Conservation (phyloP, 2,888 invertebrate genomes). For the Cartodere bifasciata region DNA sequence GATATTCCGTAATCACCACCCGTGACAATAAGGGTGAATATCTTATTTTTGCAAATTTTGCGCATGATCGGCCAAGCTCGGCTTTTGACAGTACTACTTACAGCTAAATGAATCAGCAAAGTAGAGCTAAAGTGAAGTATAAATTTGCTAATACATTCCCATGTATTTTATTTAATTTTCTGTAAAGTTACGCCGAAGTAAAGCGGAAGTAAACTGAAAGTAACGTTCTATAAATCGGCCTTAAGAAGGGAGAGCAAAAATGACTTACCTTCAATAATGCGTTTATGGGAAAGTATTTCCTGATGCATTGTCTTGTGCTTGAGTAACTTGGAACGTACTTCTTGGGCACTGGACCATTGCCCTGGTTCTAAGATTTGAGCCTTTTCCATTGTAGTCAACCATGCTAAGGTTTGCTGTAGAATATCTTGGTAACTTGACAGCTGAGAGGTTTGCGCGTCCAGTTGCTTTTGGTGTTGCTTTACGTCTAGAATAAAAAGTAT, state of each 20-base stretch:
- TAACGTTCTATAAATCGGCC: too few relatives aligned
- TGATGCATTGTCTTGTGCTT: slow-evolving; percentile 80
- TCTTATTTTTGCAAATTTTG: too few relatives aligned
- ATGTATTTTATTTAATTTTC: too few relatives aligned
- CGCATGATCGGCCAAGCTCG: too few relatives aligned
- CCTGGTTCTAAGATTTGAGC: slow-evolving; percentile 57
- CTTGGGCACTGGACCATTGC: slow-evolving; percentile 67
- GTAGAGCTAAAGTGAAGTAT: too few relatives aligned
- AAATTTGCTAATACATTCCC: too few relatives aligned
- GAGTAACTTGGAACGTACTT: slow-evolving; percentile 69
- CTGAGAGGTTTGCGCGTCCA: slow-evolving; percentile 71
- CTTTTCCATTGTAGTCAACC: slow-evolving; percentile 79
- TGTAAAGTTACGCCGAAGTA: too few relatives aligned
- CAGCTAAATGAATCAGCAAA: too few relatives aligned
- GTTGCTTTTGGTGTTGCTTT: slow-evolving; percentile 70
- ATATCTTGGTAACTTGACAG: slow-evolving; percentile 79
- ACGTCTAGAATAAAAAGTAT: slow-evolving; percentile 34
- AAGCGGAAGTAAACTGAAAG: too few relatives aligned
- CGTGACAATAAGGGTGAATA: too few relatives aligned
- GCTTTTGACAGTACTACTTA: too few relatives aligned
- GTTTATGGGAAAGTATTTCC: slow-evolving; percentile 81
- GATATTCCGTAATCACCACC: too few relatives aligned
- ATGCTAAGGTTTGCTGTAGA: slow-evolving; percentile 66
- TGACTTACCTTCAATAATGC: slow-evolving; percentile 71
- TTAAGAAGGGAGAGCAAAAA: neutral